A percentile compares a stretch with the other conserved stretches of the same genome.
phyloP scores from a whole-genome alignment of 2,113 vertebrate genomes.

The Bufo gargarizans region DNA sequence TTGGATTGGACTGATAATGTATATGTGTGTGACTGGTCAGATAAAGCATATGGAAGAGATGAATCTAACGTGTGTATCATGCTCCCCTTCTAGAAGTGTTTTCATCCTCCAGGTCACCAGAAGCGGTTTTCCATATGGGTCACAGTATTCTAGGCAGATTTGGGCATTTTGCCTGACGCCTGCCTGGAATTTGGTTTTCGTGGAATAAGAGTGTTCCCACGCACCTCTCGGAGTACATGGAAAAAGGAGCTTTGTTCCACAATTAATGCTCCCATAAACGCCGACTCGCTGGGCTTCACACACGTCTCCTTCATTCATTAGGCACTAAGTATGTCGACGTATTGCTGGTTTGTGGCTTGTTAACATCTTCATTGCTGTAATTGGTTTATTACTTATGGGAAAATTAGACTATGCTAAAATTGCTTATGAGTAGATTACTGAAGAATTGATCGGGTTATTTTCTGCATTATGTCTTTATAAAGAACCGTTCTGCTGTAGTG shows the following conservation, averaged over 20 bases:
- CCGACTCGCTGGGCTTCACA: background rate
- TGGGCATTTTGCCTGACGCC: background rate
- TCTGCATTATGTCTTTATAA: background rate
- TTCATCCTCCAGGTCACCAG: background rate
- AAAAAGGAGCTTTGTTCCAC: constrained; percentile 35
- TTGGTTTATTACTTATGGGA: background rate
- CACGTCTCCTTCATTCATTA: background rate
- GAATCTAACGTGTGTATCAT: no score
- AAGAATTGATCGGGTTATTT: background rate
- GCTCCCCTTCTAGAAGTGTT: background rate
- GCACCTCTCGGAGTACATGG: constrained; percentile 21
- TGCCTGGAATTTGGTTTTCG: constrained; percentile 7
- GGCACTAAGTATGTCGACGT: background rate
- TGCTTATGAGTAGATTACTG: background rate
- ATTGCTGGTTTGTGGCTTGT: background rate
- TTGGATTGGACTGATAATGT: no score
- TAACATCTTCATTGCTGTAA: background rate
- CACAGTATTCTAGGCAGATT: background rate
- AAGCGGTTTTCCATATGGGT: background rate
- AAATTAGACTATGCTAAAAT: background rate
- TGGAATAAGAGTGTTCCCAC: constrained; percentile 50
- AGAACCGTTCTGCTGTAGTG: no score
- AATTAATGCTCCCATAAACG: constrained; percentile 14
- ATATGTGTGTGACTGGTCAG: no score
- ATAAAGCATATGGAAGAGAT: no score